Conservation (phyloP, 2,888 invertebrate genomes). For the Drosophila dives region DNA sequence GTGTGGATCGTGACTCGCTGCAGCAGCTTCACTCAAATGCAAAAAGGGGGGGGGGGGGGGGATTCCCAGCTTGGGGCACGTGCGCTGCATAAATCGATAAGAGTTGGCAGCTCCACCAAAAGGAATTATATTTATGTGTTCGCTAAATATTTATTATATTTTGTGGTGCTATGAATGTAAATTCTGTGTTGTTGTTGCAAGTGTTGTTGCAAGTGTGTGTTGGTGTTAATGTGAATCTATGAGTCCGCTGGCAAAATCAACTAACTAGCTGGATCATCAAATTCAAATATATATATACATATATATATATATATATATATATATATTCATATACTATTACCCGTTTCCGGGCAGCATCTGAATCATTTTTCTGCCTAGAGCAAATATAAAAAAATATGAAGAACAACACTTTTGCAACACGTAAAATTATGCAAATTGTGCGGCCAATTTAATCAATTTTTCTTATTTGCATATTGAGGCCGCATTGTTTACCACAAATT, state of each 20-base stretch:
- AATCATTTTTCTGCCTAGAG: slow-evolving; percentile 34
- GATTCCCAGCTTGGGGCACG: slow-evolving; percentile 34
- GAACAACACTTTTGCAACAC: slow-evolving; percentile 55
- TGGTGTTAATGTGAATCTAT: slow-evolving; percentile 57
- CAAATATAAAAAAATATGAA: not conserved
- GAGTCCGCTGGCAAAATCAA: slow-evolving; percentile 57
- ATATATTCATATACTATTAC: slow-evolving; percentile 7
- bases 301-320: slow-evolving; percentile 19
- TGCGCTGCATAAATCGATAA: slow-evolving; percentile 56
- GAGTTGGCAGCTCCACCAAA: slow-evolving; percentile 12
- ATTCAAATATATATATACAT: slow-evolving; percentile 8
- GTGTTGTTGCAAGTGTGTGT: slow-evolving; percentile 32
- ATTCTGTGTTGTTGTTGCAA: slow-evolving; percentile 31
- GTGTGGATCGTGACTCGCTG: slow-evolving; percentile 50
- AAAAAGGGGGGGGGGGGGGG: slow-evolving; percentile 25
- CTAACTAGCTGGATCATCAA: slow-evolving; percentile 62
- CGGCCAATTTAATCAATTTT: slow-evolving; percentile 64
- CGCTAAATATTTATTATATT: slow-evolving; percentile 50
- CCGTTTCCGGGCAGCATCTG: slow-evolving; percentile 5
- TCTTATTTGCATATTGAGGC: slow-evolving; percentile 70
- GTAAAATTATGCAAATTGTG: slow-evolving; percentile 73
- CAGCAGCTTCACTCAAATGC: slow-evolving; percentile 31
- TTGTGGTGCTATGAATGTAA: slow-evolving; percentile 62
- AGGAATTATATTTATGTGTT: slow-evolving; percentile 66
- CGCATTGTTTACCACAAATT: slow-evolving; percentile 71